Percentiles rank a stretch among this genome's conserved stretches.
Evolutionary conservation across 2,888 invertebrate species (phyloP).

Genomic region (Acleris emargana): DNA sequence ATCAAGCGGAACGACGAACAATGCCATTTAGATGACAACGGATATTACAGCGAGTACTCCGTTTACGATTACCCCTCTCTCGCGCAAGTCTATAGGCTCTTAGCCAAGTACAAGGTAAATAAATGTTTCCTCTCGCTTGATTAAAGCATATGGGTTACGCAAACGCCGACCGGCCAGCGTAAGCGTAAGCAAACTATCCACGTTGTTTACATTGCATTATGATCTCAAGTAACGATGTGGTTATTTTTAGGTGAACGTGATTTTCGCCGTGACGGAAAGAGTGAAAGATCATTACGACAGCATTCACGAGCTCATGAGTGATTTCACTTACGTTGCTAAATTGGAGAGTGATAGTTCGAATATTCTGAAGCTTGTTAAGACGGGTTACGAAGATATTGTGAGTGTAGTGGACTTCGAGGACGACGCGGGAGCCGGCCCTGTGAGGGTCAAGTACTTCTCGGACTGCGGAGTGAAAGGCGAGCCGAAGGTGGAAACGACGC

Average conservation of each 20-base stretch:
- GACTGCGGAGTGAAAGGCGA: conserved; percentile 85
- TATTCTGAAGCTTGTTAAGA: conserved; percentile 91
- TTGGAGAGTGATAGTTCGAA: conserved; percentile 93
- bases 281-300: conserved; percentile 87
- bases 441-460: conserved; percentile 88
- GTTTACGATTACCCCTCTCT: conserved; percentile 93
- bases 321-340: conserved; percentile 90
- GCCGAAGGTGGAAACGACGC: conserved; percentile 73
- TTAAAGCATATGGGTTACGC: conserved; percentile 41
- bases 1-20: conserved; percentile 86
- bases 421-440: conserved; percentile 84
- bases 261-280: conserved; percentile 92
- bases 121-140: conserved; percentile 37
- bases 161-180: conserved; percentile 29
- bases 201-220: conserved; percentile 29
- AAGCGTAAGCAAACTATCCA: conserved; percentile 27
- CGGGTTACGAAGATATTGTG: conserved; percentile 91
- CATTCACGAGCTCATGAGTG: conserved; percentile 87
- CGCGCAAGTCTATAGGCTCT: conserved; percentile 87
- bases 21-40: conserved; percentile 87
- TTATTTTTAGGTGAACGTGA: conserved; percentile 87
- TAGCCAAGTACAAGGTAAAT: conserved; percentile 86
- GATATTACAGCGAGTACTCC: conserved; percentile 86
- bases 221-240: conserved; percentile 28
- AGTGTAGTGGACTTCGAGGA: conserved; percentile 84